Conservation (phyloP, 2,797 vertebrate species). For the Micromesistius poutassou region DNA sequence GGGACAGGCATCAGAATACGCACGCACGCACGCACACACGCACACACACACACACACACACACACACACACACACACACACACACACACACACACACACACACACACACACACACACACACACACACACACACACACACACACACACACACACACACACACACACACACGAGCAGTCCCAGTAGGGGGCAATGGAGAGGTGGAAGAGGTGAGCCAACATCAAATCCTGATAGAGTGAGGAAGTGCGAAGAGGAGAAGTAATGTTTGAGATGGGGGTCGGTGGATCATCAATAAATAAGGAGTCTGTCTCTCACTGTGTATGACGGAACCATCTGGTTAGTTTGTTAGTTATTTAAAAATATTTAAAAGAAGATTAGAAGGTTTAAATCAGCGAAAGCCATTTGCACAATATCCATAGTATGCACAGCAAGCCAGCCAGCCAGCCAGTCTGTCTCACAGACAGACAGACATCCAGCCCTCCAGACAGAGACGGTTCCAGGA, state of each 20-base stretch:
- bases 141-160: too few relatives aligned
- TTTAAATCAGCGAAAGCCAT: background rate
- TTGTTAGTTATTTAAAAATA: background rate
- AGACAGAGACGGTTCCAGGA: background rate
- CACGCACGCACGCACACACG: background rate
- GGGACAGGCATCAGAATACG: conserved; percentile 32
- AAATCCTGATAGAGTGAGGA: background rate
- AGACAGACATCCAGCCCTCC: background rate
- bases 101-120: too few relatives aligned
- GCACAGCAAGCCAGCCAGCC: background rate
- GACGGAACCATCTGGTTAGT: background rate
- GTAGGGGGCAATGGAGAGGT: background rate
- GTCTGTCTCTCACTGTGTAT: background rate
- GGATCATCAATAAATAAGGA: background rate
- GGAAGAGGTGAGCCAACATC: background rate
- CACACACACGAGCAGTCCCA: background rate
- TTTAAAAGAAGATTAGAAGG: background rate
- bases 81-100: too few relatives aligned
- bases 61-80: background rate
- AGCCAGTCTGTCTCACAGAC: background rate
- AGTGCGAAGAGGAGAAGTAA: background rate
- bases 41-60: too few relatives aligned
- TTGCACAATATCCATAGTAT: background rate
- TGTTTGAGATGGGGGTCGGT: background rate
- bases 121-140: too few relatives aligned